Evolutionary conservation across 2,888 invertebrate genomes (phyloP), one percentile per base, ranked within the genome.

Genomic region (Euclidia mi): DNA sequence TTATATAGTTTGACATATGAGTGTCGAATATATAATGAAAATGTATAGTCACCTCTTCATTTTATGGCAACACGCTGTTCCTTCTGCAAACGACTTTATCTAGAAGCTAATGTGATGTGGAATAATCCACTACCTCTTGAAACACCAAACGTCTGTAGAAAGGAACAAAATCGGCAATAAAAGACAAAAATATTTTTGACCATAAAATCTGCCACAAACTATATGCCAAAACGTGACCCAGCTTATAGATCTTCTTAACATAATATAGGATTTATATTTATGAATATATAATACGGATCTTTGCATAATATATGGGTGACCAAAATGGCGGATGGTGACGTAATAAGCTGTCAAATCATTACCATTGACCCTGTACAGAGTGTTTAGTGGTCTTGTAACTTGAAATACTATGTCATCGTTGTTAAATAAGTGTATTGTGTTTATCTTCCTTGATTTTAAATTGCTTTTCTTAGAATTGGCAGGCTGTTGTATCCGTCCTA

Each of bases 401-500:
- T 34, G 6, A 34, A 12, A 34, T 1, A 6, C 6, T 34, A 14
- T 25, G 2, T 34, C 32, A 34, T 34, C 15, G 14, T 32, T 12
- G 4, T 32, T n/a, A 11, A n/a, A 11, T 32, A 32, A n/a, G 11
- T 4, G 2, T 32, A 2, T 4, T 32, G 12, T 32, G 14, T 34
- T 34, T 14, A 7, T 34, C 14, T 34, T 14, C 1, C 3, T 9
- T 34, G 7, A 11, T 20, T 14, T 14, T 41, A 9, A 42, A 48
- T 12, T 20, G 35, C 4, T 12, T 20, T 49, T 49, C 34, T 11
- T 1, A 31, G 34, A 42, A 49, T 15, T 4, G 12, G 25, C 7
- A 34, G 9, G 17, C 6, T 42, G 17, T n/a, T 10, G 41, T 14
- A 49, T 41, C 49, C 41, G 41, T 14, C 9, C 14, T 7, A 2